These are phyloP conservation scores for Watsonalla cultraria DNA, from an alignment of 2,888 invertebrate species.

Conservation along the genomic window DNA sequence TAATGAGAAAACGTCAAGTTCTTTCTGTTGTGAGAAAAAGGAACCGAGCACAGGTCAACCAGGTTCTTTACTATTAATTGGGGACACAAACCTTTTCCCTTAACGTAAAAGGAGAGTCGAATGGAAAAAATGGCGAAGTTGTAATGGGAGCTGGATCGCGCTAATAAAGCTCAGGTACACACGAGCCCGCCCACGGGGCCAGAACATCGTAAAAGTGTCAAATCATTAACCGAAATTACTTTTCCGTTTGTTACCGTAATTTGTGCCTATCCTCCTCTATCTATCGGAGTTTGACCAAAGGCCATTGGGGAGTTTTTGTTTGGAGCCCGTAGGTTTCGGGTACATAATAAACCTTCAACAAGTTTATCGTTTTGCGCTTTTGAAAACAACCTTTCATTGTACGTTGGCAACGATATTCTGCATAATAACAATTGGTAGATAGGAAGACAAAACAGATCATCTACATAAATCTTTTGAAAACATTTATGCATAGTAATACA, in stretches of 20 bases:
- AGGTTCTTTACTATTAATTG: too few relatives aligned
- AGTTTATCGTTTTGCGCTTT: neutral
- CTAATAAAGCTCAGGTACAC: slow-evolving; percentile 52
- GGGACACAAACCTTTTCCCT: neutral
- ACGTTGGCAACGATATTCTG: too few relatives aligned
- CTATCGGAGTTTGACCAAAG: slow-evolving; percentile 8
- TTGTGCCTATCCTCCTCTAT: slow-evolving; percentile 13
- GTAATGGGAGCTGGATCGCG: slow-evolving; percentile 43
- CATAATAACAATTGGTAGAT: too few relatives aligned
- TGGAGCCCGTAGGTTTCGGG: neutral
- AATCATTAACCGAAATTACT: slow-evolving; percentile 63
- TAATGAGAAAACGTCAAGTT: too few relatives aligned
- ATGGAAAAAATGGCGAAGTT: neutral
- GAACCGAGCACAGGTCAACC: too few relatives aligned
- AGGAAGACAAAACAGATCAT: too few relatives aligned
- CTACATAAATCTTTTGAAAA: too few relatives aligned
- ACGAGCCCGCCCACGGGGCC: slow-evolving; percentile 30
- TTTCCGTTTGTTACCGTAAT: slow-evolving; percentile 34
- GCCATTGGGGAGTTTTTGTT: neutral
- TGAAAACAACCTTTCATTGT: too few relatives aligned
- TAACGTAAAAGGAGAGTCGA: neutral
- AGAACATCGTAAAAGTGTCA: slow-evolving; percentile 56
- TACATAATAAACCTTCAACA: neutral
- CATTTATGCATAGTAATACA: too few relatives aligned
- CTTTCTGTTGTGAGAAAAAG: too few relatives aligned